Base-by-base conservation (phyloP, 1,140 invertebrate genomes). In the Drosophila jambulina region DNA sequence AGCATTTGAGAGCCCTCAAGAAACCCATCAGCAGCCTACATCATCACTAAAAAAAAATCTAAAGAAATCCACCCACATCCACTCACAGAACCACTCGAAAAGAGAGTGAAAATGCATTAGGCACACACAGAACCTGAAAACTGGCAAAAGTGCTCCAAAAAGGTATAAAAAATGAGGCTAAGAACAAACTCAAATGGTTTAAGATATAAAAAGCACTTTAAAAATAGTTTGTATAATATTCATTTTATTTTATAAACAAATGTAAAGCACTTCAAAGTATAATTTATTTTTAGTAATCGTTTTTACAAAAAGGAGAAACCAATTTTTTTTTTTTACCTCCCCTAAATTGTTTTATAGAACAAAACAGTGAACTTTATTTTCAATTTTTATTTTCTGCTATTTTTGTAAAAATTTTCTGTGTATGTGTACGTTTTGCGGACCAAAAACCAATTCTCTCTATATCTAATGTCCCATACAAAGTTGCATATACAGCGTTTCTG, bases 101-200 rank as follows among this genome's bases (percentile, higher is more conserved):
- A 64, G 46, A 63, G 76, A 63, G 46, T 71, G 75, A 79, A 78
- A 79, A 62, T 54, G 40, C 43, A 29, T 65, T 45, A 64, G 54
- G 38, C 38, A 32, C 56, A 45, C 27, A 45, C 36, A 36, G 19
- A 51, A 58, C 36, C 10, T 59, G 76, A 79, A 79, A 78, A 64
- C 38, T 61, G 68, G 61, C 60, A 79, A 67, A 68, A 42, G 45
- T 43, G 75, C 60, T 51, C 32, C 9, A 10, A 17, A 19, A 34
- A 49, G 32, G 34, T 25, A 36, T 60, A 40, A 13, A 34, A 60
- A 19, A 36, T 7, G 19, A 21, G 36, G 46, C 42, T 38, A 75
- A 43, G 42, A 38, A 40, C 8, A 36, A 46, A 12, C 32, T 7
- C 8, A 21, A 29, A 53, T n/a, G 21, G 38, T 43, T 29, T 3